Evolutionary conservation across 1,140 invertebrate genomes (phyloP).

Genomic region (Solenopsis fugax): DNA sequence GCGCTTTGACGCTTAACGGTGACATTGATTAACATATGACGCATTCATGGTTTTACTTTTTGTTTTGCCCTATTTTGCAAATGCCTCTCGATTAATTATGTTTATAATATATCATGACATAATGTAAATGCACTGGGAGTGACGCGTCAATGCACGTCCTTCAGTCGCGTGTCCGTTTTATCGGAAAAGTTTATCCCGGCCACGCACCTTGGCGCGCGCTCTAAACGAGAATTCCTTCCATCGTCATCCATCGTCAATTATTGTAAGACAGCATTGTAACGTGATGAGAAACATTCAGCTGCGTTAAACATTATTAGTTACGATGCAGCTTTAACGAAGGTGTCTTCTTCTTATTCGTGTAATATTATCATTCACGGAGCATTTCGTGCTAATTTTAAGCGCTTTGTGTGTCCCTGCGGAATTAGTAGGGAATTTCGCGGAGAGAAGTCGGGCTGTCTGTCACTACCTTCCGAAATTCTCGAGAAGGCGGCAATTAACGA

Average conservation of each 20-base stretch:
- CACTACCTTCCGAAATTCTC: constrained; percentile 54
- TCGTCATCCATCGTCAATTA: constrained; percentile 5
- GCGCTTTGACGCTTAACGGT: constrained; percentile 11
- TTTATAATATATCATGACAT: constrained; percentile 16
- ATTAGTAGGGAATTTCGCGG: constrained; percentile 51
- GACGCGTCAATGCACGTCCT: constrained; percentile 9
- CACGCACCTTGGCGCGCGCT: background rate
- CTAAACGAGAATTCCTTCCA: background rate
- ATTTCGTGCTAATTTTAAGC: constrained; percentile 49
- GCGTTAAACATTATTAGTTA: constrained; percentile 22
- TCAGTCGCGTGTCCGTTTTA: background rate
- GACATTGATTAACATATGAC: constrained; percentile 45
- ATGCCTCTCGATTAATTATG: constrained; percentile 36
- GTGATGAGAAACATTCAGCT: constrained; percentile 13
- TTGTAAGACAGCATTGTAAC: background rate
- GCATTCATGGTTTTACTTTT: constrained; percentile 24
- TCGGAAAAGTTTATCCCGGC: background rate
- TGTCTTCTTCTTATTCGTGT: constrained; percentile 39
- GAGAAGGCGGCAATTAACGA: constrained; percentile 60
- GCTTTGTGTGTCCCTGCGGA: constrained; percentile 49
- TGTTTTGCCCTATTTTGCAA: constrained; percentile 15
- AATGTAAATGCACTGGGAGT: constrained; percentile 4
- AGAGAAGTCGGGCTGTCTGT: constrained; percentile 23
- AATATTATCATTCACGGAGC: constrained; percentile 46
- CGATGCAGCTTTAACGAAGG: constrained; percentile 36